Percentiles rank a stretch among this genome's conserved stretches.
Conservation (phyloP, 2,797 vertebrate genomes). For the Hafferia zeledoni region DNA sequence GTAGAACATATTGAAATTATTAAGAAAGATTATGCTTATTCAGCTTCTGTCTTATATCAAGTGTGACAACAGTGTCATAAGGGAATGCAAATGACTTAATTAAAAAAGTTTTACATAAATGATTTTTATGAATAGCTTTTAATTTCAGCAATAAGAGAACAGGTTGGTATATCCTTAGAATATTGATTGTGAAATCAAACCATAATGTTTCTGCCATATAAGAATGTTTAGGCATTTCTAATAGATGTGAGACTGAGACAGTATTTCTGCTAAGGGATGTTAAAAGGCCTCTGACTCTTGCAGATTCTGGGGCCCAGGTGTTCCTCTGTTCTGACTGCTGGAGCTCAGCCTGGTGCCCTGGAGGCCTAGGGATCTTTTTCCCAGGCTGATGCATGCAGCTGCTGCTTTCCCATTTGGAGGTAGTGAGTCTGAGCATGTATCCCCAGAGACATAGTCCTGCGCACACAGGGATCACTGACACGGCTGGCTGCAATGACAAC, state of each 20-base stretch:
- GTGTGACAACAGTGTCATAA: slow-evolving; percentile 56
- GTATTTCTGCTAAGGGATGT: neutral
- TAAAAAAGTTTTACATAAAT: slow-evolving; percentile 58
- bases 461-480: neutral
- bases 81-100: slow-evolving; percentile 70
- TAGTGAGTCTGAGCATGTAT: accelerated
- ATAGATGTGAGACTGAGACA: slow-evolving; percentile 1
- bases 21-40: slow-evolving; percentile 65
- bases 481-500: accelerated
- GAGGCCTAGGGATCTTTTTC: neutral
- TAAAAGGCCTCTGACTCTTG: neutral
- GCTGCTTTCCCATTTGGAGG: neutral
- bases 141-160: slow-evolving; percentile 67
- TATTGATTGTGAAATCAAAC: slow-evolving; percentile 59
- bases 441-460: neutral
- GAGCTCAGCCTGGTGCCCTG: neutral
- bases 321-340: neutral
- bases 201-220: neutral
- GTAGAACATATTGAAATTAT: slow-evolving; percentile 64
- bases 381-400: neutral
- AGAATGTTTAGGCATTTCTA: slow-evolving; percentile 32
- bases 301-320: neutral
- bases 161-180: slow-evolving; percentile 65
- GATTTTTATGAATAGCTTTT: slow-evolving; percentile 72
- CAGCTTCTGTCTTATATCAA: slow-evolving; percentile 57